A percentile compares a stretch with the other conserved stretches of the same genome.
Conservation (phyloP, 2,888 invertebrate genomes). For the Pimpla rufipes region DNA sequence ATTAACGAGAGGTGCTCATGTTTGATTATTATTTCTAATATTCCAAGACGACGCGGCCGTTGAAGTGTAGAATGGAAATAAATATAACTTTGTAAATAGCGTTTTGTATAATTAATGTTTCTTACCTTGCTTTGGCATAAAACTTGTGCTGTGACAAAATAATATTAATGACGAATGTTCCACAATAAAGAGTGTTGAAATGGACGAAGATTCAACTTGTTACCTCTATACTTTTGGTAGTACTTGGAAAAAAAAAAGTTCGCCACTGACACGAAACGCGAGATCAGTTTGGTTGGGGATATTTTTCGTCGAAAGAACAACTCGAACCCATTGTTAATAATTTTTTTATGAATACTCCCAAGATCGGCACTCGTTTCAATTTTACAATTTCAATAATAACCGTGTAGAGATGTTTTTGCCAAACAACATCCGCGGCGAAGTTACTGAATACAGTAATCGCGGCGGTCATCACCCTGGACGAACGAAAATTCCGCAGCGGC, state of each 20-base stretch:
- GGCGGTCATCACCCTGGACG: slow-evolving; percentile 23
- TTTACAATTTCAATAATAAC: slow-evolving; percentile 73
- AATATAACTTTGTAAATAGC: slow-evolving; percentile 73
- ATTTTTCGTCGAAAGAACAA: slow-evolving; percentile 36
- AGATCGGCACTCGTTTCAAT: slow-evolving; percentile 74
- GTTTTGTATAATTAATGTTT: slow-evolving; percentile 69
- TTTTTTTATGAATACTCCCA: slow-evolving; percentile 77
- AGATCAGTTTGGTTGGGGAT: slow-evolving; percentile 40
- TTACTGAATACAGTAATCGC: slow-evolving; percentile 39
- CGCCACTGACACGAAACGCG: slow-evolving; percentile 36
- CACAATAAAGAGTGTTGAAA: neutral
- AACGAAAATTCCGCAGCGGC: slow-evolving; percentile 27
- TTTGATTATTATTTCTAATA: slow-evolving; percentile 22
- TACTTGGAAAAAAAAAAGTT: too few species aligned
- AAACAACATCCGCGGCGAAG: slow-evolving; percentile 62
- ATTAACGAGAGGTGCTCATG: neutral
- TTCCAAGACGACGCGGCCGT: neutral
- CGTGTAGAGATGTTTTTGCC: slow-evolving; percentile 66
- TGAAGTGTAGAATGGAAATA: slow-evolving; percentile 64
- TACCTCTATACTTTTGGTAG: too few species aligned
- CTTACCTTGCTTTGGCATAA: slow-evolving; percentile 66
- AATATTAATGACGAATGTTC: neutral
- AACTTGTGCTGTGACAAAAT: slow-evolving; percentile 71
- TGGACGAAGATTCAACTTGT: too few species aligned
- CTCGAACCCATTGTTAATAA: slow-evolving; percentile 63